phyloP scores from a whole-genome alignment of 2,888 invertebrate genomes.

The Sicus ferrugineus region DNA sequence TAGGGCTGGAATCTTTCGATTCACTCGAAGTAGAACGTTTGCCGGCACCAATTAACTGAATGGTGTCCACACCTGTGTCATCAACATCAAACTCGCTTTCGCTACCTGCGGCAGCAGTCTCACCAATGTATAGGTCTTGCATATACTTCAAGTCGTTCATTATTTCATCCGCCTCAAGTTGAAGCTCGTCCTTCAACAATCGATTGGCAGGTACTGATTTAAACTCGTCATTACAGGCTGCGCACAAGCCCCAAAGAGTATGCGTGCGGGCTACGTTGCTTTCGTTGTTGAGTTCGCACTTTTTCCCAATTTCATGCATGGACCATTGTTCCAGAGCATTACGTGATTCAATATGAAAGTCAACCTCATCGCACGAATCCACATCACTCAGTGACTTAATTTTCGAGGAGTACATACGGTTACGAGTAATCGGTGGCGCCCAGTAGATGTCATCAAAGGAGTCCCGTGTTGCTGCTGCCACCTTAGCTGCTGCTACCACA shows the following conservation, averaged over 20 bases:
- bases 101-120: slow-evolving; percentile 34
- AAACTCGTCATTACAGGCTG: slow-evolving; percentile 52
- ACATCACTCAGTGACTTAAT: background rate
- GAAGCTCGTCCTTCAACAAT: slow-evolving; percentile 54
- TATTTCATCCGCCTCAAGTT: slow-evolving; percentile 57
- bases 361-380: slow-evolving; percentile 33
- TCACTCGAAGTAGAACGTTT: slow-evolving; percentile 18
- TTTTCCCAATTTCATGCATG: slow-evolving; percentile 52
- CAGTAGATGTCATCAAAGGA: slow-evolving; percentile 26
- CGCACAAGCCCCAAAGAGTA: slow-evolving; percentile 58
- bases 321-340: slow-evolving; percentile 47
- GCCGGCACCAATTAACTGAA: background rate
- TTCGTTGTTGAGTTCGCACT: slow-evolving; percentile 44
- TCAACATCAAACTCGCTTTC: slow-evolving; percentile 36
- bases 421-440: slow-evolving; percentile 23
- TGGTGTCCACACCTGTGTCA: background rate
- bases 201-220: slow-evolving; percentile 56
- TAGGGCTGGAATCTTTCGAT: slow-evolving; percentile 12
- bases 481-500: slow-evolving; percentile 43
- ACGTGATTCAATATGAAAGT: background rate
- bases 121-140: slow-evolving; percentile 57
- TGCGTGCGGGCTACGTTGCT: slow-evolving; percentile 42
- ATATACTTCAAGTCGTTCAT: slow-evolving; percentile 58
- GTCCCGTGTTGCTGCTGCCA: slow-evolving; percentile 37
- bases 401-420: background rate